These are phyloP conservation scores for Automeris io DNA, from an alignment of 2,888 invertebrate genomes.

Conservation along the genomic window DNA sequence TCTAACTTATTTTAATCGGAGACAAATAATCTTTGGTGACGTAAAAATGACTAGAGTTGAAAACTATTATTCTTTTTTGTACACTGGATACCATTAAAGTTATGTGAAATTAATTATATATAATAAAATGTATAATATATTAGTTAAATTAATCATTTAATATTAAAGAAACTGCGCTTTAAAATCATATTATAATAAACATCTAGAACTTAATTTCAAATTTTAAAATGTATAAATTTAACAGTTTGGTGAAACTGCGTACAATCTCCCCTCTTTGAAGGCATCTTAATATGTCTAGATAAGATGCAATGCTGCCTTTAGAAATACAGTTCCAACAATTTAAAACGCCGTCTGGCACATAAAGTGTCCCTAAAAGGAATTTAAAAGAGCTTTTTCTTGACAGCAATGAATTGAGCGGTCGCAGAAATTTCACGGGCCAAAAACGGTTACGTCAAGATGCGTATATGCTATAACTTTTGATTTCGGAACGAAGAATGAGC, in stretches of 20 bases:
- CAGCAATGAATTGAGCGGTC: conserved; percentile 24
- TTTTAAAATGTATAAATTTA: too few species aligned
- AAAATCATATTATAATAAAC: too few species aligned
- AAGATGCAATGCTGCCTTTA: not conserved
- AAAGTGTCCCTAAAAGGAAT: conserved; percentile 24
- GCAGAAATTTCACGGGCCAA: conserved; percentile 5
- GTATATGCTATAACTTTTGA: conserved; percentile 8
- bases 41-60: too few species aligned
- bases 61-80: too few species aligned
- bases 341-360: conserved; percentile 21
- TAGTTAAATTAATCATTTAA: too few species aligned
- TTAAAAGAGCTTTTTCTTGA: conserved; percentile 20
- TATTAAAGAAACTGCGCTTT: too few species aligned
- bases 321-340: conserved; percentile 5
- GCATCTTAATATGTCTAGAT: not conserved
- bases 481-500: conserved; percentile 5
- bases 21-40: too few species aligned
- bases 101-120: too few species aligned
- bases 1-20: too few species aligned
- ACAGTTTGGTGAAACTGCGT: not conserved
- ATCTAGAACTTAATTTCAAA: too few species aligned
- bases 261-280: not conserved
- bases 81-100: too few species aligned
- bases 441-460: conserved; percentile 5
- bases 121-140: too few species aligned